Evolutionary conservation across 2,797 vertebrate genomes (phyloP).

Genomic region (Tadarida brasiliensis): DNA sequence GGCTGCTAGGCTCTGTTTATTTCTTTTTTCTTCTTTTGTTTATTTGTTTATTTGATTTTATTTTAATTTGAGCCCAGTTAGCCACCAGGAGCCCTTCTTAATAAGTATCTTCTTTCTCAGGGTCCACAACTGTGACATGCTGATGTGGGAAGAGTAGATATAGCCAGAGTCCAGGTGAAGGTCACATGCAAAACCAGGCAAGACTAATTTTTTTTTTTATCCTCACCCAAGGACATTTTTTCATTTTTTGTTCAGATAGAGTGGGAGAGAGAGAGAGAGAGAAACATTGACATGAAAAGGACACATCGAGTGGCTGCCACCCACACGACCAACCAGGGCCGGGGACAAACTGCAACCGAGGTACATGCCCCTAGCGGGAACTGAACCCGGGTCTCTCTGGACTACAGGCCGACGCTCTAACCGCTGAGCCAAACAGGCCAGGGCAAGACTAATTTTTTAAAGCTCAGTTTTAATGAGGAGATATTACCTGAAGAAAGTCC

Average conservation of each 20-base stretch:
- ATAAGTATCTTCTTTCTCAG: background rate
- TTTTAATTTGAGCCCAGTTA: background rate
- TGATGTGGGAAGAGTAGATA: background rate
- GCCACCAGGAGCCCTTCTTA: background rate
- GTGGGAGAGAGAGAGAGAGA: no score
- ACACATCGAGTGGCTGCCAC: no score
- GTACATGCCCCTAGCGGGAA: no score
- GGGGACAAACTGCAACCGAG: no score
- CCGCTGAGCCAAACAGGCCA: no score
- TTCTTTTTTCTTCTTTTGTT: background rate
- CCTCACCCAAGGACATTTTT: no score
- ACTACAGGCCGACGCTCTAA: no score
- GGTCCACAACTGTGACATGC: background rate
- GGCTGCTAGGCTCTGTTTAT: background rate
- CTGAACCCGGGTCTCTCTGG: no score
- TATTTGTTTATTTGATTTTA: background rate
- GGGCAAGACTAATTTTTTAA: background rate
- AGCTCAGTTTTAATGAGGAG: background rate
- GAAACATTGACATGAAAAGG: no score
- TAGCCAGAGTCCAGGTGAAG: background rate
- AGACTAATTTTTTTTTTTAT: background rate
- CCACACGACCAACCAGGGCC: no score
- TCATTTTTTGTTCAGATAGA: no score
- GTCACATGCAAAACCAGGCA: background rate
- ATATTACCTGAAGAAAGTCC: background rate